Conservation (phyloP, 2,888 invertebrate species). For the Lysandra bellargus region DNA sequence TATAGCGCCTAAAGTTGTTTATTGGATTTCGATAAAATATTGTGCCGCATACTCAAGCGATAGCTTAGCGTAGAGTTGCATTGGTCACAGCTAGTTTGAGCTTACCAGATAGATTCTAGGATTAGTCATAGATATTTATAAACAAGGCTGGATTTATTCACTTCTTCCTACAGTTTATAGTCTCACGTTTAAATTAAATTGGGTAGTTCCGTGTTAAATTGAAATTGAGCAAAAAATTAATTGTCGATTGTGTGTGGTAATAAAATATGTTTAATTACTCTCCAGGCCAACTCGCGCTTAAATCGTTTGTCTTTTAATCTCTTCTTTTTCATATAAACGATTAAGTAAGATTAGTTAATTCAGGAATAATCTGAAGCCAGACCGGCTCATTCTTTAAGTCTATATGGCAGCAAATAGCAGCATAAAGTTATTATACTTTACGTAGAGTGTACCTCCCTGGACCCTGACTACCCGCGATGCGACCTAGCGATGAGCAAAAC, state of each 20-base stretch:
- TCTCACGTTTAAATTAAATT: neutral
- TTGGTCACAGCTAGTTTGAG: neutral
- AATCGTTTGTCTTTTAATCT: neutral
- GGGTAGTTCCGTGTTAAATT: neutral
- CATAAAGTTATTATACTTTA: neutral
- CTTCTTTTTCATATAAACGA: neutral
- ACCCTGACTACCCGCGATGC: no score
- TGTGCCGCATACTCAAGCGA: neutral
- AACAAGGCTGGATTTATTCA: neutral
- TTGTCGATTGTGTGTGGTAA: neutral
- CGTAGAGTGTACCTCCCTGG: no score
- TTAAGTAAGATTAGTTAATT: no score
- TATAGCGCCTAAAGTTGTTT: neutral
- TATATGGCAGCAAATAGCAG: neutral
- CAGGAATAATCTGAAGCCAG: no score
- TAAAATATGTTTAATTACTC: neutral
- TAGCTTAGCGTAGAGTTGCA: neutral
- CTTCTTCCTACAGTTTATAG: neutral
- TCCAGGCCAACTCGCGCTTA: no score
- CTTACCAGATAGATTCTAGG: neutral
- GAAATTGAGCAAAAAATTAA: neutral
- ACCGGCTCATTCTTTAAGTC: no score
- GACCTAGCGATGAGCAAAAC: no score
- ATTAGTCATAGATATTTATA: slow-evolving; percentile 5
- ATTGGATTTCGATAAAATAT: neutral